Base-by-base conservation (phyloP, 2,797 vertebrate genomes). In the Acanthurus lineatus region DNA sequence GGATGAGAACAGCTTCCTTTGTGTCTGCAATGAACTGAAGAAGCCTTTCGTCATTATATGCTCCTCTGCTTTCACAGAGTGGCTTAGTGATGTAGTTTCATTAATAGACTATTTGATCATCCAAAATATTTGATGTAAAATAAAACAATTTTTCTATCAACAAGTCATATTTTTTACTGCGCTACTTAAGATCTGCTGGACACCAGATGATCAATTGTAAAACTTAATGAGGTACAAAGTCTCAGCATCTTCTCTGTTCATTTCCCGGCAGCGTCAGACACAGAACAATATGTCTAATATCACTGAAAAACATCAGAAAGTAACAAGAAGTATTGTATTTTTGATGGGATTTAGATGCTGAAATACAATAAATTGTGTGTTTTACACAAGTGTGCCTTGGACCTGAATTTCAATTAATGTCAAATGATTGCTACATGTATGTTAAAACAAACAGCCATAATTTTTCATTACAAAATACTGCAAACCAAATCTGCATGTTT, bases 1-100 rank as follows among this genome's bases (percentile, higher is more conserved):
- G 42, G 94, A 93, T 0, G 92, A 94, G 3, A 94, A 93, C 87
- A 94, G 93, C 73, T 94, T 94, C 93, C 5, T 84, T 88, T 28
- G 19, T 0, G 22, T 32, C 70, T 94, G 94, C 78, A 95, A 94
- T 0, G 90, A 95, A 17, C 78, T 76, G 56, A 92, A 92, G 83
- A 94, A 95, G 60, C 93, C 93, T 19, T 94, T 92, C 0, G 93
- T 94, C 70, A 94, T 95, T 85, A 94, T 92, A 2, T 89, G 91
- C 49, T 88, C 61, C 42, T 93, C 94, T 0, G 89, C 93, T 75
- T 94, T 94, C 88, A 91, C 62, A 0, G 73, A 90, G 4, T 94
- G 93, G 94, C 76, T 95, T 80, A 88, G 58, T 5, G 77, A 92
- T 4, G 93, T 93, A 79, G 86, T 84, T 76, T 2, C 11, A 17